Conservation (phyloP, 2,888 invertebrate genomes). For the Phasia obesa region DNA sequence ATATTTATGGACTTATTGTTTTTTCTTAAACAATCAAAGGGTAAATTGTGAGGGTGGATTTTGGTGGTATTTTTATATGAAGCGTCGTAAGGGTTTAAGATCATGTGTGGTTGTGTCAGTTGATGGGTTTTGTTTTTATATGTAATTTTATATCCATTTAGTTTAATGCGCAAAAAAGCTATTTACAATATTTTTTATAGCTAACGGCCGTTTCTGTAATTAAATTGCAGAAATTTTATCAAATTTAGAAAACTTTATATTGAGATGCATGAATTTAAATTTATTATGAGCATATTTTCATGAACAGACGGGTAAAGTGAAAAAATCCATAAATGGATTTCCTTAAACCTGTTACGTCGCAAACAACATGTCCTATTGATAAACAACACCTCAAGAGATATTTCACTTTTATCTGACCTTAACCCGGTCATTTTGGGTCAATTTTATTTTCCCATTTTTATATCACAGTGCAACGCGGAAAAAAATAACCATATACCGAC, state of each 20-base stretch:
- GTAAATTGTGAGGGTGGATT: conserved; percentile 69
- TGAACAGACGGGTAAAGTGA: too few relatives aligned
- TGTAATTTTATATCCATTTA: conserved; percentile 55
- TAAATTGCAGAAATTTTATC: conserved; percentile 32
- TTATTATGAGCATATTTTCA: too few relatives aligned
- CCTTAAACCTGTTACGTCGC: too few relatives aligned
- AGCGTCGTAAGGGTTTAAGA: background rate
- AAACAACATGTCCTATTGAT: too few relatives aligned
- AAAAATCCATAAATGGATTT: too few relatives aligned
- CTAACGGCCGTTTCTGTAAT: conserved; percentile 42
- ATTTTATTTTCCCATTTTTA: too few relatives aligned
- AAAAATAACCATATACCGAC: too few relatives aligned
- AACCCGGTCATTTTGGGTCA: too few relatives aligned
- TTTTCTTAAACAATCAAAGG: conserved; percentile 62
- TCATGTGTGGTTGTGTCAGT: background rate
- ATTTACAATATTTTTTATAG: conserved; percentile 39
- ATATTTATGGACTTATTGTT: conserved; percentile 42
- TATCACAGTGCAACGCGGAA: too few relatives aligned
- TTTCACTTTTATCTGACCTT: too few relatives aligned
- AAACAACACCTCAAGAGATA: too few relatives aligned
- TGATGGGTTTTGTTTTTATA: conserved; percentile 7
- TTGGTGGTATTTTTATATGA: conserved; percentile 13
- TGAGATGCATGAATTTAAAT: too few relatives aligned
- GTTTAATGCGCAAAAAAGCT: conserved; percentile 56
- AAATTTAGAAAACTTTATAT: background rate